These are phyloP conservation scores for Dexiosoma caninum DNA, from an alignment of 2,888 invertebrate genomes.

Conservation along the genomic window DNA sequence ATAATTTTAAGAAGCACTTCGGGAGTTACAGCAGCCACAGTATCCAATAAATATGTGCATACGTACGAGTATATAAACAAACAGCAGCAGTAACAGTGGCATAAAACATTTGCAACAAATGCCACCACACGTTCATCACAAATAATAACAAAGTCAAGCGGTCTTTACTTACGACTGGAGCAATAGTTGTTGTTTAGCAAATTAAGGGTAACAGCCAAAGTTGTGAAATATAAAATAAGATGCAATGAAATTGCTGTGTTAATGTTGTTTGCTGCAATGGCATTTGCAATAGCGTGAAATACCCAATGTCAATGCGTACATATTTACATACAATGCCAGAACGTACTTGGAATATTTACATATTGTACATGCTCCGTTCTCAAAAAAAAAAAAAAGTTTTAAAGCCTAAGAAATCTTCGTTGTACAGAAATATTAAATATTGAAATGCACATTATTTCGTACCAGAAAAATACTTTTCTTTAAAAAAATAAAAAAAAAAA, in stretches of 20 bases:
- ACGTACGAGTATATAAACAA: neutral
- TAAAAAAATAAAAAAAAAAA: neutral
- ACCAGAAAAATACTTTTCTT: neutral
- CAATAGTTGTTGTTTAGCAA: neutral
- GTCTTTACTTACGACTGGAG: neutral
- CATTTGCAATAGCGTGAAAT: constrained; percentile 44
- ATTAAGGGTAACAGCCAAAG: neutral
- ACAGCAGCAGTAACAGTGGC: constrained; percentile 6
- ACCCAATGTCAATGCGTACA: constrained; percentile 35
- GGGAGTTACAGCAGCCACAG: neutral
- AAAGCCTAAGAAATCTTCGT: neutral
- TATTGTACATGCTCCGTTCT: no score
- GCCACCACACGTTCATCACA: constrained; percentile 50
- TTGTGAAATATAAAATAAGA: constrained; percentile 6
- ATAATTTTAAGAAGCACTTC: constrained; percentile 20
- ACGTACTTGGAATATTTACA: no score
- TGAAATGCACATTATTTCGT: neutral
- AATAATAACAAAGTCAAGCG: constrained; percentile 6
- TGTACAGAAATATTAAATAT: neutral
- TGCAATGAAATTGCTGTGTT: neutral
- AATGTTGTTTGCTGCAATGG: constrained; percentile 35
- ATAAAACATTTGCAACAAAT: constrained; percentile 43
- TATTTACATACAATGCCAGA: neutral
- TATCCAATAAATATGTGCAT: neutral
- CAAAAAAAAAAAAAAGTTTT: neutral